A percentile compares a stretch with the other conserved stretches of the same genome.
Evolutionary conservation across 1,140 invertebrate genomes (phyloP).

Genomic region (Mycetomoellerius zeteki): DNA sequence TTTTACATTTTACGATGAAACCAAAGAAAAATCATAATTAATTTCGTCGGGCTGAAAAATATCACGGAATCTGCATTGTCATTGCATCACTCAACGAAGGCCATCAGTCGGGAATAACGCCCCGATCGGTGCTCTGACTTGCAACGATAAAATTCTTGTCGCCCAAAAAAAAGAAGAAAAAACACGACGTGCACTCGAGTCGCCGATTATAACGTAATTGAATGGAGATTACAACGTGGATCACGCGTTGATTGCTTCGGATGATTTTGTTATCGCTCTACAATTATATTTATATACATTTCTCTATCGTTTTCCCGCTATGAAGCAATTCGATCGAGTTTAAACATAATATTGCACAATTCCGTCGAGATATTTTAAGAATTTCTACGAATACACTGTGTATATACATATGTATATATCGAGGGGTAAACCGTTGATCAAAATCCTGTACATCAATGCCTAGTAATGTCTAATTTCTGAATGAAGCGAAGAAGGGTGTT

Average conservation of each 20-base stretch:
- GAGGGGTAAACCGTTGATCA: too few relatives aligned
- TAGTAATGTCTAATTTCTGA: too few relatives aligned
- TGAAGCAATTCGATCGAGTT: not conserved
- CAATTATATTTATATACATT: constrained; percentile 37
- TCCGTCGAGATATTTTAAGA: not conserved
- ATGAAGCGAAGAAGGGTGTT: too few relatives aligned
- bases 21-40: not conserved
- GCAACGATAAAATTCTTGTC: constrained; percentile 22
- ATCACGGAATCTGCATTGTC: constrained; percentile 7
- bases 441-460: too few relatives aligned
- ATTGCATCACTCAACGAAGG: not conserved
- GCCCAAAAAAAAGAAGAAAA: not conserved
- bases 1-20: not conserved
- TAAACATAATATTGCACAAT: not conserved
- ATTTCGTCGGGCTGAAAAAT: not conserved
- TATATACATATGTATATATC: not conserved
- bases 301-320: not conserved
- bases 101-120: not conserved
- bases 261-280: constrained; percentile 43
- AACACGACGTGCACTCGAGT: constrained; percentile 10
- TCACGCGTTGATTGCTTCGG: constrained; percentile 32
- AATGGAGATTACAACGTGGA: constrained; percentile 14
- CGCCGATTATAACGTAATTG: constrained; percentile 29
- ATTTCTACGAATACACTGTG: not conserved
- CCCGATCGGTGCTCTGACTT: constrained; percentile 9